phyloP scores from a whole-genome alignment of 2,888 invertebrate genomes.

The Sicus ferrugineus region DNA sequence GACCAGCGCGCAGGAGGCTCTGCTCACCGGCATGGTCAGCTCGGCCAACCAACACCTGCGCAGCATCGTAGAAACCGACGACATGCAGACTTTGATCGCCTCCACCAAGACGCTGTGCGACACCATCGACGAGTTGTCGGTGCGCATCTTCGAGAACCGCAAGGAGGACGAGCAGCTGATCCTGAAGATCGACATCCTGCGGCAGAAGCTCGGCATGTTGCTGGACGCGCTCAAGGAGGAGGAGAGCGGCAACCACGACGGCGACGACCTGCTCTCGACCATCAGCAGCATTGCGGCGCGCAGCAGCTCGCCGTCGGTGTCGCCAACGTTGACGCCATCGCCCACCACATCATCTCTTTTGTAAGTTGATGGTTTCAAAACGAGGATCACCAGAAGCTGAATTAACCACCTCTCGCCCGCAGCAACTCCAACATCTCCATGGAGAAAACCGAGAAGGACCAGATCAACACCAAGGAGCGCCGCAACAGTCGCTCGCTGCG shows the following conservation, averaged over 20 bases:
- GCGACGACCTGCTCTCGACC: conserved; percentile 59
- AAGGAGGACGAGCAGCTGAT: conserved; percentile 71
- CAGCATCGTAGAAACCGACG: conserved; percentile 84
- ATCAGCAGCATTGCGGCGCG: conserved; percentile 56
- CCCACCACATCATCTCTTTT: conserved; percentile 35
- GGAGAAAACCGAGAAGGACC: conserved; percentile 68
- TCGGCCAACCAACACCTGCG: conserved; percentile 81
- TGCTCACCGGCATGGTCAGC: conserved; percentile 76
- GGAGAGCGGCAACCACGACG: conserved; percentile 65
- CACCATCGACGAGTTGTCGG: conserved; percentile 79
- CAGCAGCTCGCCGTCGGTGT: conserved; percentile 45
- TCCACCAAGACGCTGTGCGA: conserved; percentile 81
- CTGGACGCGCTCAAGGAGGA: conserved; percentile 77
- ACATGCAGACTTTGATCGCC: conserved; percentile 74
- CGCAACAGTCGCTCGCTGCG: conserved; percentile 61
- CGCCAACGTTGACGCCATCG: conserved; percentile 41
- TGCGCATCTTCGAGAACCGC: conserved; percentile 70
- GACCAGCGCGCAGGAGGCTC: conserved; percentile 66
- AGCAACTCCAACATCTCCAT: conserved; percentile 64
- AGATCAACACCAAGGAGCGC: conserved; percentile 65
- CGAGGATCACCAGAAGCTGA: not conserved
- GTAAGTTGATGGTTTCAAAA: conserved; percentile 33
- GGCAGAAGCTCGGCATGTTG: conserved; percentile 77
- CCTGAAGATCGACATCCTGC: conserved; percentile 76
- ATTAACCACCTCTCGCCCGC: not conserved